Evolutionary conservation across 2,797 vertebrate species (phyloP).

Genomic region (Microctenopoma steveboyesi): DNA sequence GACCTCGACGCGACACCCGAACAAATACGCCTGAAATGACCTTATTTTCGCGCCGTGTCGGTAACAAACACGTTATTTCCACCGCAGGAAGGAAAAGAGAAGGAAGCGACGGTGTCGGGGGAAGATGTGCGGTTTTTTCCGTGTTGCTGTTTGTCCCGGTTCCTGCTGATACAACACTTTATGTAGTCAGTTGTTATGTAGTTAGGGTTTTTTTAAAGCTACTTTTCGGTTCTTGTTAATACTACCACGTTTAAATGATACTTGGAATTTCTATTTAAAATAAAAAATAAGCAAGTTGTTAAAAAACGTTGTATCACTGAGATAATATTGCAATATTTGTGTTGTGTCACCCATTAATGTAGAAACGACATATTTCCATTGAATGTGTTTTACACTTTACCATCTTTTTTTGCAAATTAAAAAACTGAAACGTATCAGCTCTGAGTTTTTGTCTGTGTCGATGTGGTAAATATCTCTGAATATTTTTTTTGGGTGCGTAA

Average conservation of each 20-base stretch:
- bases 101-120: not conserved
- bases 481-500: conserved; percentile 70
- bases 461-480: conserved; percentile 35
- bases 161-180: conserved; percentile 52
- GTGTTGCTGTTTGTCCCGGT: conserved; percentile 29
- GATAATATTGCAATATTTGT: too few species aligned
- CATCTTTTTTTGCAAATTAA: rapidly evolving
- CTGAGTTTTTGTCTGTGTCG: not conserved
- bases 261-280: not conserved
- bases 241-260: not conserved
- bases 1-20: conserved; percentile 74
- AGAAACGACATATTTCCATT: too few species aligned
- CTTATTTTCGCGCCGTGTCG: not conserved
- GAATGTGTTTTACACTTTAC: not conserved
- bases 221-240: conserved; percentile 19
- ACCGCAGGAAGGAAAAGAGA: rapidly evolving
- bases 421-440: too few species aligned
- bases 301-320: too few species aligned
- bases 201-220: conserved; percentile 33
- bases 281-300: too few species aligned
- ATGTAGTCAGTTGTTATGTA: conserved; percentile 24
- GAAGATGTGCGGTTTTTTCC: conserved; percentile 3
- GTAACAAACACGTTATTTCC: not conserved
- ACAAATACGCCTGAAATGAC: conserved; percentile 31
- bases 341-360: too few species aligned